Evolutionary conservation across 2,113 vertebrate species (phyloP), one percentile per base, ranked within the genome.

Genomic region (Scomber colias): DNA sequence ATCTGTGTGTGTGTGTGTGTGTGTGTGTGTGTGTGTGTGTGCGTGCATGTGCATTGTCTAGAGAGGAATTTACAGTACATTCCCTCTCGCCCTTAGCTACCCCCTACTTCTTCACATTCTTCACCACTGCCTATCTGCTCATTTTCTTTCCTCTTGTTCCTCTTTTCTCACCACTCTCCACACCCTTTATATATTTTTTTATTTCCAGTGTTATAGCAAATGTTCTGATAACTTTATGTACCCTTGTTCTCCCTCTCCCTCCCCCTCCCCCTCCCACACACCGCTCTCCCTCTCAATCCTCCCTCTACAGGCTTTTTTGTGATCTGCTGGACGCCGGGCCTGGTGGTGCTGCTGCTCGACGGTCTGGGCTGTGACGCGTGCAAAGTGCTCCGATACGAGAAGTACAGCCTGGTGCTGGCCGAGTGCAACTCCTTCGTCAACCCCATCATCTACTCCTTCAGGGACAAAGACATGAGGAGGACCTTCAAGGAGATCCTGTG

Each of bases 311-410:
- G 95, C 17, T 93, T 82, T 9, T 95, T 95, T 16, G 93, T 95
- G 92, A 80, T 98, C 56, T 98, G 97, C 94, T 98, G 97, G 74
- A 97, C 97, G 19, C 97, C 95, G 0, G 97, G 96, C 0, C 95
- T 97, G 87, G 95, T 98, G 69, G 93, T 97, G 71, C 94, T 98
- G 65, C 88, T 97, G 19, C 95, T 97, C 2, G 95, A 97, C 3
- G 94, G 95, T 0, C 31, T 94, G 45, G 68, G 75, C 21, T 89
- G 83, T 0, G 11, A 55, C 0, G 0, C 0, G 0, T 94, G 92
- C 2, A 1, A 64, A 0, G 93, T 95, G 72, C 80, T 95, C 60
- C 31, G 0, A n/a, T 89, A 56, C 0, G 95, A 95, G 90, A 95
- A 95, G 89, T 95, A 89, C 90, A 90, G 30, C 85, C 87, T 95